Evolutionary conservation across 2,797 vertebrate species (phyloP).

Genomic region (Coendou prehensilis): DNA sequence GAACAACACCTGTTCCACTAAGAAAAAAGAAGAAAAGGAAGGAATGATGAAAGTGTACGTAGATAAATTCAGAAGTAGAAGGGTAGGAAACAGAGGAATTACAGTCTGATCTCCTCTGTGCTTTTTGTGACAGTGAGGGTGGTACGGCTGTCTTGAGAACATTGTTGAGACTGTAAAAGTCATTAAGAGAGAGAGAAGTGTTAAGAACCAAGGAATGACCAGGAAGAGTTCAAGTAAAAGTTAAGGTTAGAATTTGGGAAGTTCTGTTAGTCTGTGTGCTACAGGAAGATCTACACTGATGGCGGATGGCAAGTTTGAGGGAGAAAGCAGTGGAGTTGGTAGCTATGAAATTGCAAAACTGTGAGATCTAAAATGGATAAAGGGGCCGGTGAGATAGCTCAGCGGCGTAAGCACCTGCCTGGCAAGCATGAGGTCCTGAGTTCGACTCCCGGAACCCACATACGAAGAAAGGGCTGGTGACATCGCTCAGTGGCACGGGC

Average conservation of each 20-base stretch:
- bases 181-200: neutral
- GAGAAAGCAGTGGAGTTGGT: neutral
- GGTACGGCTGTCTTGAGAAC: neutral
- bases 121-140: neutral
- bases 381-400: no score
- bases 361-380: neutral
- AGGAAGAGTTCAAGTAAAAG: neutral
- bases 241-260: neutral
- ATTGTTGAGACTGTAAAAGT: slow-evolving; percentile 34
- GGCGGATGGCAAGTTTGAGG: neutral
- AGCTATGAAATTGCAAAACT: neutral
- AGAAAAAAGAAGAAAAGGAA: neutral
- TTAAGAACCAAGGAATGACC: neutral
- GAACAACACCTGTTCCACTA: neutral
- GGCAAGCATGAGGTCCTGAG: no score
- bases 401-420: no score
- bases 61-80: slow-evolving; percentile 9
- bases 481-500: no score
- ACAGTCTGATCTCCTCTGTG: neutral
- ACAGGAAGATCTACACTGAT: neutral
- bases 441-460: no score
- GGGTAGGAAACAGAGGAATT: neutral
- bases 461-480: no score
- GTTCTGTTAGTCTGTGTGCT: neutral
- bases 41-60: neutral